Evolutionary conservation across 2,113 vertebrate genomes (phyloP), one percentile per base, ranked within the genome.

Genomic region (Ellobius talpinus): DNA sequence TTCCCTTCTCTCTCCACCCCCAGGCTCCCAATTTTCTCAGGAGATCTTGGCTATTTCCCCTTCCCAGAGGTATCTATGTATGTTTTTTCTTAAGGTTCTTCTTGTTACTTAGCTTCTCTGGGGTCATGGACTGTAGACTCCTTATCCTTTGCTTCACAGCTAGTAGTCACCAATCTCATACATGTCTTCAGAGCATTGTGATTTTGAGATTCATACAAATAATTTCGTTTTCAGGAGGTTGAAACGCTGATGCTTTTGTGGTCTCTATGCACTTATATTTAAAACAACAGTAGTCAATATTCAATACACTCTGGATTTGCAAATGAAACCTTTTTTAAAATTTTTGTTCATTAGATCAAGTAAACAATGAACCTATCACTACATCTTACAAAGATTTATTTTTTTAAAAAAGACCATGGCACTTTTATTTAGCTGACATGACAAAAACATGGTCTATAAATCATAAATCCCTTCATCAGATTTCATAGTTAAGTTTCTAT

Each of bases 381-480:
- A 3, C 13, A 55, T 65, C 24, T 94, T 29, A 7, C 3, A 61
- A 85, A 7, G 26, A 24, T 63, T 24, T 70, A 42, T 65, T 73
- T 81, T 91, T 61, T 47, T 47, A 47, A 92, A 36, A 84, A 91
- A 76, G 55, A 87, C 1, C 4, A 21, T 52, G 23, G 24, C 39
- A 84, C 1, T 58, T 92, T 91, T 73, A 92, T 47, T 90, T 93
- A 85, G 4, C 2, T 87, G 5, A 24, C 21, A 87, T 95, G 29
- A 86, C 79, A n/a, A 68, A 78, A 45, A 92, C 52, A 68, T 50
- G 42, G 16, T 87, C 66, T 58, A 61, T 6, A 24, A 14, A 52
- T 76, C 63, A 65, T 87, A 79, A 95, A 33, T 74, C 77, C 93
- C 79, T 47, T 81, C 74, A 72, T 88, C 21, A 76, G 70, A 92